These are phyloP conservation scores for Pholis gunnellus DNA, from an alignment of 2,113 vertebrate species.

Conservation along the genomic window DNA sequence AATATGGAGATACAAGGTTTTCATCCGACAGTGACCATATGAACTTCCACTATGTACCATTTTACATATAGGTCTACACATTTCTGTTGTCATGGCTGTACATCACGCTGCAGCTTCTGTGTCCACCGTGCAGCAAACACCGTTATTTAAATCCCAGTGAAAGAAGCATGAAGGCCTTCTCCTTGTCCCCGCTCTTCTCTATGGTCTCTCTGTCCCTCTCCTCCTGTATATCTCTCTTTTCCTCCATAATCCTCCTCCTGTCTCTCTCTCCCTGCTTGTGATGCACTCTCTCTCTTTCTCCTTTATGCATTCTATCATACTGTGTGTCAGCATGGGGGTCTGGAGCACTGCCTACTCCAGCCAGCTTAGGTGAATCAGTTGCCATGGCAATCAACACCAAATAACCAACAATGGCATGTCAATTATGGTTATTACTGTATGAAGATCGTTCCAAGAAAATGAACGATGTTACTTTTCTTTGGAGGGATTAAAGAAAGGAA, in stretches of 20 bases:
- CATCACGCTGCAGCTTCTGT: slow-evolving; percentile 6
- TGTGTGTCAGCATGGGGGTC: slow-evolving; percentile 53
- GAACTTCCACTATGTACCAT: not conserved
- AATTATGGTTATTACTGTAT: slow-evolving; percentile 83
- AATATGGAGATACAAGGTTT: not conserved
- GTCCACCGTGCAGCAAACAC: slow-evolving; percentile 27
- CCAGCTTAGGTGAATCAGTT: slow-evolving; percentile 78
- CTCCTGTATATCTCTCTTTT: not conserved
- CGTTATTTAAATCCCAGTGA: slow-evolving; percentile 18
- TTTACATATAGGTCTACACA: not conserved
- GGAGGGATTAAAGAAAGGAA: slow-evolving; percentile 66
- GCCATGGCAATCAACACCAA: slow-evolving; percentile 81
- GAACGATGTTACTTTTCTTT: slow-evolving; percentile 64
- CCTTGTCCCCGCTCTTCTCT: not conserved
- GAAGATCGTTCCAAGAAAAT: slow-evolving; percentile 73
- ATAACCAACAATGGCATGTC: slow-evolving; percentile 82
- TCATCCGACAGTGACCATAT: not conserved
- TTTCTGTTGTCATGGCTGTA: not conserved
- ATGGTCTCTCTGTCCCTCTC: not conserved
- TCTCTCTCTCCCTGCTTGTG: not conserved
- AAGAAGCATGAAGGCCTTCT: slow-evolving; percentile 35
- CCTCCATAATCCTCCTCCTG: slow-evolving; percentile 1
- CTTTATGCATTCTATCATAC: slow-evolving; percentile 37
- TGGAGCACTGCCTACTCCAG: slow-evolving; percentile 69
- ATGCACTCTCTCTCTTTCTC: slow-evolving; percentile 1